These are phyloP conservation scores for Cantharis flavilabris DNA, from an alignment of 2,888 invertebrate species.

Conservation along the genomic window DNA sequence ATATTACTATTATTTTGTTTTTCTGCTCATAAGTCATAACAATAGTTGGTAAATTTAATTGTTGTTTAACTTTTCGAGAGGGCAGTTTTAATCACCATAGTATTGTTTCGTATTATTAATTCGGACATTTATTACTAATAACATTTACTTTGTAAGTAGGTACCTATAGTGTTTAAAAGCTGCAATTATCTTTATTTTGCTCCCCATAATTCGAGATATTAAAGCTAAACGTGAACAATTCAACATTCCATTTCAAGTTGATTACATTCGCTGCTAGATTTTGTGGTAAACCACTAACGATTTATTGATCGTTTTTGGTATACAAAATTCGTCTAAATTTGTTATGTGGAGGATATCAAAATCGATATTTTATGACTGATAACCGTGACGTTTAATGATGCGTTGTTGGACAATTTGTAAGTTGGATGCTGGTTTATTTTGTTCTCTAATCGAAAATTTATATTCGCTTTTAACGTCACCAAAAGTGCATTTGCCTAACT, in stretches of 20 bases:
- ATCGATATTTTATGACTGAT: background rate
- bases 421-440: background rate
- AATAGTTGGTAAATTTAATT: background rate
- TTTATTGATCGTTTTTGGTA: slow-evolving; percentile 3
- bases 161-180: background rate
- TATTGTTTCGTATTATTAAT: background rate
- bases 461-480: background rate
- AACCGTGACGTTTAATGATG: slow-evolving; percentile 2
- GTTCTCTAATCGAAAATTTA: background rate
- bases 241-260: slow-evolving; percentile 14
- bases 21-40: background rate
- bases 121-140: background rate
- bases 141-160: background rate
- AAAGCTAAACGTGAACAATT: slow-evolving; percentile 15
- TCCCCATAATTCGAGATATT: slow-evolving; percentile 8
- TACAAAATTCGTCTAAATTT: slow-evolving; percentile 1
- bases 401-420: background rate
- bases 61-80: background rate
- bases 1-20: background rate
- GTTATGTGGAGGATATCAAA: background rate
- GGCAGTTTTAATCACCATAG: background rate
- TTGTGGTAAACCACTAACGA: slow-evolving; percentile 11
- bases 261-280: slow-evolving; percentile 15
- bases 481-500: background rate
- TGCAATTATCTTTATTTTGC: slow-evolving; percentile 6